phyloP scores from a whole-genome alignment of 92 coral and sea anemone genomes.

The Paragorgia papillata region DNA sequence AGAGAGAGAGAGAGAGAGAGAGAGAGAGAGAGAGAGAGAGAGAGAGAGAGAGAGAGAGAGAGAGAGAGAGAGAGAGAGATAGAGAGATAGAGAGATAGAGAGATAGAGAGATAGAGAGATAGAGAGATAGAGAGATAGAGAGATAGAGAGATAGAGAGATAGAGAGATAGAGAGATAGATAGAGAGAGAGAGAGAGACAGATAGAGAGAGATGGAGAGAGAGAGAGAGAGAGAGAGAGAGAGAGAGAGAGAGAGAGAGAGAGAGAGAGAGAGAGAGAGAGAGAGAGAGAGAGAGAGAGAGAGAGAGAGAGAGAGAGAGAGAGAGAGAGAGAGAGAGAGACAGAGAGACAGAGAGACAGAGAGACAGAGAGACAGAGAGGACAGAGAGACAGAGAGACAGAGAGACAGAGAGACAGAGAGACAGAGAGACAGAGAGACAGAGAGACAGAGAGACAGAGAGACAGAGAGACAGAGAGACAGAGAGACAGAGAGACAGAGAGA shows the following conservation, averaged over 20 bases:
- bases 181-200: no score
- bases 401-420: constrained; percentile 24
- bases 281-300: neutral
- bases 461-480: no score
- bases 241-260: constrained; percentile 5
- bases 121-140: no score
- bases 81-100: no score
- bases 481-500: no score
- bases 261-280: constrained; percentile 14
- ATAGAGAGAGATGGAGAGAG: no score
- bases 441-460: constrained; percentile 16
- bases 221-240: constrained; percentile 4
- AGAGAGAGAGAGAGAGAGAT: no score
- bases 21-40: constrained; percentile 15
- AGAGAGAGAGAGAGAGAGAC: constrained; percentile 10
- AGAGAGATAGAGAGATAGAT: no score
- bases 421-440: constrained; percentile 13
- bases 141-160: no score
- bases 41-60: constrained; percentile 19
- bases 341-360: neutral
- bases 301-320: constrained; percentile 14
- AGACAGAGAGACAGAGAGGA: neutral
- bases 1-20: constrained; percentile 15
- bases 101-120: no score
- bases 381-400: constrained; percentile 17